Base-by-base conservation (phyloP, 2,797 vertebrate genomes). In the Chaetophractus vellerosus region DNA sequence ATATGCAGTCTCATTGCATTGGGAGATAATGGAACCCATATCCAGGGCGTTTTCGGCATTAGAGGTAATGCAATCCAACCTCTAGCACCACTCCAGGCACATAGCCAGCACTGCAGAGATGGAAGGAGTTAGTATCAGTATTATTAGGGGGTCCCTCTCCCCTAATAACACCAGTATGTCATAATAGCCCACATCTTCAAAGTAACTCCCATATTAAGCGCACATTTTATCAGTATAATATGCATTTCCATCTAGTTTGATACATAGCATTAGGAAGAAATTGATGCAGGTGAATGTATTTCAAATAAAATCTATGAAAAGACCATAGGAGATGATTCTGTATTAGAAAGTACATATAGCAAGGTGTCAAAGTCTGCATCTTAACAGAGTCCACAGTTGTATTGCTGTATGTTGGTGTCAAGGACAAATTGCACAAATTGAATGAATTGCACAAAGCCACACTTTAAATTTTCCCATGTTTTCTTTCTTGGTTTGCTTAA, bases 381-480 rank as follows among this genome's bases (percentile, higher is more conserved):
- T 79, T 45, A 59, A 64, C 66, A 26, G 7, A 2, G 15, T 21
- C 63, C 78, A n/a, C 19, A 31, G 72, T 80, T 57, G 0, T 48
- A n/a, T 48, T 31, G 28, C 48, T 31, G 38, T 48, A 6, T 5
- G 23, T 8, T 31, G 78, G 71, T 91, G 12, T 41, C 4, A 15
- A 2, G 21, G n/a, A 31, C 5, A 33, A 94, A 95, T 57, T 48
- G 57, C 72, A 48, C 91, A 90, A 93, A 96, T 19, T n/a, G 33
- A 5, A 38, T 1, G n/a, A 0, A 81, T 15, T 33, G 84, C 89
- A 88, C 52, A 5, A 19, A 86, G 24, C 93, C 61, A 14, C 24
- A n/a, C 68, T 95, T 82, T 72, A 61, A 69, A 12, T 57, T 80
- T 95, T 69, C 92, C 84, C 12, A 81, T 48, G 61, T 48, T 88